phyloP scores from a whole-genome alignment of 2,113 vertebrate genomes.

The Eretmochelys imbricata region DNA sequence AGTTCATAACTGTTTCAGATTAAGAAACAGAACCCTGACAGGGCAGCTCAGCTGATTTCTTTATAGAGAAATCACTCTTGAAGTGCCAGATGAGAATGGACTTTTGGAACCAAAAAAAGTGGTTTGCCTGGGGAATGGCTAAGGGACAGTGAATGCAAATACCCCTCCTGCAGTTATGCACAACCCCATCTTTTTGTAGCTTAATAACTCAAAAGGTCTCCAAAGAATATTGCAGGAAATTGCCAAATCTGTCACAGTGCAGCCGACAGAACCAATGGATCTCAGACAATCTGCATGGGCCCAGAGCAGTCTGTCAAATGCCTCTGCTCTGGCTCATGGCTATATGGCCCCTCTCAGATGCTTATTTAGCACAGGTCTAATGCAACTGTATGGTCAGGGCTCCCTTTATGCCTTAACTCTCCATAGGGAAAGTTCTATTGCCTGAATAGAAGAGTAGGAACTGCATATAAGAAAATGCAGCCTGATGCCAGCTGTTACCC shows the following conservation, averaged over 20 bases:
- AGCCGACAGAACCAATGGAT: background rate
- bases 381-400: background rate
- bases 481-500: background rate
- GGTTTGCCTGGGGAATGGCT: background rate
- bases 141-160: background rate
- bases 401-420: too few relatives aligned
- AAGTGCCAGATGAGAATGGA: background rate
- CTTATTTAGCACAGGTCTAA: background rate
- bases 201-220: background rate
- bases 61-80: background rate
- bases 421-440: background rate
- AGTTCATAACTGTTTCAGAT: too few relatives aligned
- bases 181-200: background rate
- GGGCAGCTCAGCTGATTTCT: background rate
- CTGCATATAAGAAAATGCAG: accelerated
- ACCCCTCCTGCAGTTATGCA: background rate
- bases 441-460: background rate
- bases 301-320: accelerated
- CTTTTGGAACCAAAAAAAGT: background rate
- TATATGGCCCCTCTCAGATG: background rate
- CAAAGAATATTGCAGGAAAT: background rate
- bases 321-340: background rate
- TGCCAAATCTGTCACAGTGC: background rate
- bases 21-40: background rate
- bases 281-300: background rate